Evolutionary conservation across 2,113 vertebrate species (phyloP).

Genomic region (Lasiurus borealis): DNA sequence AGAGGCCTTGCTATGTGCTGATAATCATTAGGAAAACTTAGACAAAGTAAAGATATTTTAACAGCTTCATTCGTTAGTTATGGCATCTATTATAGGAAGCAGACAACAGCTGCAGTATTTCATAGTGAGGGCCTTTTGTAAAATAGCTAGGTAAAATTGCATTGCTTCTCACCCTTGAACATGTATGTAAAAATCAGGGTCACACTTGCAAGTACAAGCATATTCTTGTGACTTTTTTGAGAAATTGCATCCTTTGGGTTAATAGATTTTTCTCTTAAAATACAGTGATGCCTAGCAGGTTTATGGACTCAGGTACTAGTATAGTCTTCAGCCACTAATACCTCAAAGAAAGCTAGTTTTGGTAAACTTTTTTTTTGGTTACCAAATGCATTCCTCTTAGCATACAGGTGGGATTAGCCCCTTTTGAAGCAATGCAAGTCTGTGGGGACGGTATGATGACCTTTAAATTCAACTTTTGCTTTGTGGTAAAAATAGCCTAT

Average conservation of each 20-base stretch:
- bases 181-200: background rate
- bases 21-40: background rate
- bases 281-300: background rate
- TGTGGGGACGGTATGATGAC: background rate
- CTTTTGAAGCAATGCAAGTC: background rate
- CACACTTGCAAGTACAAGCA: background rate
- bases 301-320: background rate
- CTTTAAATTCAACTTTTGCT: background rate
- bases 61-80: background rate
- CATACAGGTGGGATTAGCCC: background rate
- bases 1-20: background rate
- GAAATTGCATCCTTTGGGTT: background rate
- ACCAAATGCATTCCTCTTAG: background rate
- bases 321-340: background rate
- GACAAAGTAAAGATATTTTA: background rate
- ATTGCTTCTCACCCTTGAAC: background rate
- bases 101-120: background rate
- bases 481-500: background rate
- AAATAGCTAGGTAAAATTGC: background rate
- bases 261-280: slow-evolving; percentile 34
- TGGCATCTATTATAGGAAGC: background rate
- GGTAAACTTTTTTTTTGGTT: too few species aligned
- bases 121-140: background rate
- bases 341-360: background rate
- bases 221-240: background rate